Conservation (phyloP, 53 echinoderm and acorn worm genomes). For the Hippasteria phrygiana region DNA sequence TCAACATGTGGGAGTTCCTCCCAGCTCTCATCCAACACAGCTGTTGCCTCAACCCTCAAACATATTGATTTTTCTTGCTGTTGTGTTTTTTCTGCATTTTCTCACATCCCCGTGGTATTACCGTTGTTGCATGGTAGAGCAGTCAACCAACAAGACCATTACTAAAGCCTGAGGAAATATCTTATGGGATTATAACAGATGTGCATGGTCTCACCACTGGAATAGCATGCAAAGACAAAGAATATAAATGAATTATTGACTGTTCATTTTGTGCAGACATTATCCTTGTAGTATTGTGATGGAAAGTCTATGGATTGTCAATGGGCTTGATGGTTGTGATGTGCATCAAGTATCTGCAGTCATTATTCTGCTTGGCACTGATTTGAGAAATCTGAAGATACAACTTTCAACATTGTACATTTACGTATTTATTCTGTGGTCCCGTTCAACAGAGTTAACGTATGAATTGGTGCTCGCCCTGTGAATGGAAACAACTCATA, state of each 20-base stretch:
- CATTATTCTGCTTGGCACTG: too few species aligned
- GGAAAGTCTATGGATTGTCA: background rate
- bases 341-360: too few species aligned
- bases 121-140: constrained; percentile 20
- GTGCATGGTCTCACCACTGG: constrained; percentile 18
- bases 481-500: too few species aligned
- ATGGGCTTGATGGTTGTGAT: background rate
- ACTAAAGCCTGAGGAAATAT: constrained; percentile 3
- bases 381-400: too few species aligned
- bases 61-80: constrained; percentile 58
- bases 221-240: constrained; percentile 24
- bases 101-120: constrained; percentile 28
- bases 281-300: background rate
- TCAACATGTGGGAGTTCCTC: constrained; percentile 46
- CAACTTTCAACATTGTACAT: background rate
- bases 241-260: constrained; percentile 61
- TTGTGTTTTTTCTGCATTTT: constrained; percentile 55
- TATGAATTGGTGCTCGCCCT: too few species aligned
- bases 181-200: constrained; percentile 52
- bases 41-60: constrained; percentile 66
- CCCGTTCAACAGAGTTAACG: background rate
- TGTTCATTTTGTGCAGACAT: constrained; percentile 12
- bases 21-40: constrained; percentile 54
- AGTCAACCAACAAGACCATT: constrained; percentile 26
- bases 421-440: background rate